These are phyloP conservation scores for Gobionotothen gibberifrons DNA, from an alignment of 2,797 vertebrate species.

Conservation along the genomic window DNA sequence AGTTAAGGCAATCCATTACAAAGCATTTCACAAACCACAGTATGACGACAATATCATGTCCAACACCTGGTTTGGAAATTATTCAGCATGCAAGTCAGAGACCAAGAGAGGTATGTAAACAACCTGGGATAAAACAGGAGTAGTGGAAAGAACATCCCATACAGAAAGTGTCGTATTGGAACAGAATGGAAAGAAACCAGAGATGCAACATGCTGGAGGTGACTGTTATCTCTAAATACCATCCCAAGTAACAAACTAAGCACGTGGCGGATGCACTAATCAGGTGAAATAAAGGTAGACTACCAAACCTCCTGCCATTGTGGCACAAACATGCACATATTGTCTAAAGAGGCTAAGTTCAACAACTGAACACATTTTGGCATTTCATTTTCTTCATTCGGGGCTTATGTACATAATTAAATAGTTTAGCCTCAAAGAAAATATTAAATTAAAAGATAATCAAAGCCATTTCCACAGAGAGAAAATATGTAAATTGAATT, in stretches of 20 bases:
- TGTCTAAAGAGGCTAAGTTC: slow-evolving; percentile 70
- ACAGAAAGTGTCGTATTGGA: slow-evolving; percentile 65
- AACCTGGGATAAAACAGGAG: slow-evolving; percentile 78
- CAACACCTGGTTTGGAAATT: slow-evolving; percentile 83
- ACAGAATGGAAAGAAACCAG: slow-evolving; percentile 61
- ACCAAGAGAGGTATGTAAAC: slow-evolving; percentile 82
- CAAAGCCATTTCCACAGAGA: slow-evolving; percentile 43
- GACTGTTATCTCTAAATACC: slow-evolving; percentile 60
- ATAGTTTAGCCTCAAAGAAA: slow-evolving; percentile 59
- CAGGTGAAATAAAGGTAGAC: slow-evolving; percentile 62
- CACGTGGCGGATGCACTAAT: slow-evolving; percentile 61
- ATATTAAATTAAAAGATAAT: slow-evolving; percentile 36
- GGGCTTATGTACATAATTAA: slow-evolving; percentile 77
- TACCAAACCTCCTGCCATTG: slow-evolving; percentile 67
- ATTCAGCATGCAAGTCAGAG: slow-evolving; percentile 87
- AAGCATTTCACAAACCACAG: slow-evolving; percentile 87
- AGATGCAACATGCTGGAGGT: slow-evolving; percentile 73
- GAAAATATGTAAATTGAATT: slow-evolving; percentile 32
- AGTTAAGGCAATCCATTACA: slow-evolving; percentile 90
- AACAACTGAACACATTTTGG: slow-evolving; percentile 64
- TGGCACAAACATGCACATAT: slow-evolving; percentile 82
- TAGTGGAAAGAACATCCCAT: slow-evolving; percentile 71
- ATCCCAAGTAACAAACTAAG: slow-evolving; percentile 59
- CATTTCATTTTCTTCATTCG: slow-evolving; percentile 49
- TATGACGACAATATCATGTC: slow-evolving; percentile 84